Evolutionary conservation across 2,888 invertebrate species (phyloP), one percentile per base, ranked within the genome.

Genomic region (Ligdia adustata): DNA sequence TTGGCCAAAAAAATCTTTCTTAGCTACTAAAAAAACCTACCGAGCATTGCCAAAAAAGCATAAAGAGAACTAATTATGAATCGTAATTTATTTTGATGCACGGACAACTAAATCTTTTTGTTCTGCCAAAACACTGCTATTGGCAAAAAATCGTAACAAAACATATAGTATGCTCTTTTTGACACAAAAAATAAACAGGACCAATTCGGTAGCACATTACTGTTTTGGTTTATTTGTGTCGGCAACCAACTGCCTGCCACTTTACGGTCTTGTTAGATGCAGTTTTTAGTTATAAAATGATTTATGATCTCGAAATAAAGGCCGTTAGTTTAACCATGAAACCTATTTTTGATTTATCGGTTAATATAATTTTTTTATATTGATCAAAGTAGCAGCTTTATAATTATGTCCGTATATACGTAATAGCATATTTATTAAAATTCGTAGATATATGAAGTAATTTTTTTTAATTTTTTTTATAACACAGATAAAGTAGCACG

Each of bases 131-230:
- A 34, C 22, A 34, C 22, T 24, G n/a, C 7, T 12, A 18, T 9
- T 4, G 9, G 24, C 26, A 37, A 46, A 50, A 49, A 47, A 47
- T 11, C 5, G n/a, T 33, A 28, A 24, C 28, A 44, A 12, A 62
- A 44, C 61, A 52, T 60, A 66, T 67, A 60, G 59, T 59, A 66
- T 62, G 66, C 64, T 66, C 77, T 75, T 79, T 80, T 79, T 79
- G 32, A 46, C 53, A 60, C 62, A 79, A 79, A 75, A 76, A 72
- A 60, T 52, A 57, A 71, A 72, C 75, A 69, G 56, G 68, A 64
- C 73, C 68, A 70, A 75, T 79, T 79, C 84, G 73, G 84, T 82
- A 85, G 85, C 85, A 55, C 56, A 62, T 69, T 75, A 70, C 55
- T 64, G 66, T 76, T 77, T 81, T 79, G 67, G 62, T 81, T 81